Base-by-base conservation (phyloP, 2,113 vertebrate species). In the Nerophis ophidion region DNA sequence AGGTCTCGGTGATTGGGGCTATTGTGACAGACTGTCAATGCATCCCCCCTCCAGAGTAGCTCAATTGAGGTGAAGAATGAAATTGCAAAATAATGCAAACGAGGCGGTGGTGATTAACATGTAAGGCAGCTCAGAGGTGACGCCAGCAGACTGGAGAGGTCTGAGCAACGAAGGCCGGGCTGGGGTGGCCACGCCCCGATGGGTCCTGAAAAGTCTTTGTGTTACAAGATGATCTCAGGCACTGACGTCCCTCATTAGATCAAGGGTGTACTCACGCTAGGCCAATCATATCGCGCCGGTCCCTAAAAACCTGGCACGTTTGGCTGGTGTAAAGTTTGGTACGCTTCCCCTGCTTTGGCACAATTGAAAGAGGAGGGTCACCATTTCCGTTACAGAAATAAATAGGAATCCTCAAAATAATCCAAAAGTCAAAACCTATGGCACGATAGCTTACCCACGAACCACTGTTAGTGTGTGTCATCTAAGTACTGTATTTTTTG, bases 31-130 rank as follows among this genome's bases (percentile, higher is more conserved):
- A 50, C 35, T 45, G 45, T 14, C 17, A 55, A 48, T 1, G 71
- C 75, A 79, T 73, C 78, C 71, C 69, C 55, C 44, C 69, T 61
- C 26, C 70, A n/a, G 75, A 75, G 69, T 42, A 33, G 57, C 58
- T 66, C 53, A 12, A 38, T 15, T 47, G 16, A 51, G 47, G 63
- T 50, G 17, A 61, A 61, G 40, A 15, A 19, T 34, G 26, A 71
- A 17, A 69, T 56, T 56, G 50, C 49, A 57, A 15, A 64, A 61
- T 26, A 26, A 48, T 66, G 57, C 45, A 66, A n/a, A 66, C 44
- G 38, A 53, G n/a, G n/a, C 6, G n/a, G 4, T 44, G 51, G 40
- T 35, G 16, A 70, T 59, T 50, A 71, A 44, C 61, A 57, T 16
- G 46, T 49, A 49, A 66, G 16, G 48, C 48, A 51, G 59, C 42